Base-by-base conservation (phyloP, 37 sponge, comb jelly and placozoan genomes). In the Aphrocallistes beatrix region DNA sequence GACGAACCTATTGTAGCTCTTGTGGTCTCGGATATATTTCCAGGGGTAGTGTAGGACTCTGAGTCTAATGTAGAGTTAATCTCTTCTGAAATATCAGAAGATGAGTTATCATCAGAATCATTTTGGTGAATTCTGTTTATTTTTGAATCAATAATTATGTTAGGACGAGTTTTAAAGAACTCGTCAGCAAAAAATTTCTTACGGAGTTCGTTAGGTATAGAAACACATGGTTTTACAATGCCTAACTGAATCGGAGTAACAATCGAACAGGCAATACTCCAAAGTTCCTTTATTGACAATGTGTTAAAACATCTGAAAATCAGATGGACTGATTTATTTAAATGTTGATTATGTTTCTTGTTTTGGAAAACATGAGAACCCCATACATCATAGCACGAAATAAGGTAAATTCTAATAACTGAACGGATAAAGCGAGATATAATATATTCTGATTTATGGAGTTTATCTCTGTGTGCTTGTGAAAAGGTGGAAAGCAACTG, bases 161-260 rank as follows among this genome's bases (percentile, higher is more conserved):
- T n/a, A n/a, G n/a, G n/a, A n/a, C 17, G 75, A 60, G 75, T 25
- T 60, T 13, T 60, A 30, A 60, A 60, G 8, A 60, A 60, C 8
- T 60, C 75, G n/a, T 60, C 75, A 32, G 75, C 75, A 25, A 60
- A 19, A 13, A 25, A 25, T 30, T 13, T 60, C 34, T 60, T 60
- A 3, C 75, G 75, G 34, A 6, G n/a, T 21, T 60, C 75, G n/a
- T 3, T 19, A 32, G 75, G n/a, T 28, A 60, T 60, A 28, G 75
- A 30, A 60, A 25, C 21, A 28, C 75, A 60, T 25, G 75, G 75
- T 60, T 60, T 60, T 25, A 60, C 75, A 60, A 60, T 28, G 8
- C 75, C 75, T 60, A 60, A 60, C 34, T 60, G 75, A 60, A 60
- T 60, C 1, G 75, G 75, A 6, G n/a, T 60, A 60, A 60, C 75